Base-by-base conservation (phyloP, 2,113 vertebrate species). In the Chlamydotis undulata region DNA sequence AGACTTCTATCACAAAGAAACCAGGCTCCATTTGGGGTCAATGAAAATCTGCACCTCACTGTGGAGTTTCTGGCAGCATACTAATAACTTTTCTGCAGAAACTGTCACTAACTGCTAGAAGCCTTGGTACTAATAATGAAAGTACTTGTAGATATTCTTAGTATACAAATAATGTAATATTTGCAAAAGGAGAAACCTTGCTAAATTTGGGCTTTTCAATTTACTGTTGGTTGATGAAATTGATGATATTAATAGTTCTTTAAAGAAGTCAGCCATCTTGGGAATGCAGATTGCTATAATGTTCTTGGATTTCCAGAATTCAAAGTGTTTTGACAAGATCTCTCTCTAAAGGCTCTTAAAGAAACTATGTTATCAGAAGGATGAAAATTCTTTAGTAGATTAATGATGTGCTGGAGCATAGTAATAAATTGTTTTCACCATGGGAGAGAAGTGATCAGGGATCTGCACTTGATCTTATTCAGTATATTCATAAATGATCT, bases 51-150 rank as follows among this genome's bases (percentile, higher is more conserved):
- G 81, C 82, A 70, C 59, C 84, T 95, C 4, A 0, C 50, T 65
- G 52, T 12, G 55, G 59, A 89, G 74, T 61, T 94, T 77, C 75
- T 90, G 50, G 70, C 70, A 90, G 63, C 55, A 80, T 4, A 47
- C 84, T 87, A 94, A 85, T 93, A 96, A 90, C 41, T 91, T 87
- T 57, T 45, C 91, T 85, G 89, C 67, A 87, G 74, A 93, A 96
- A 87, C 50, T 59, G 87, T 73, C 74, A 69, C 67, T 53, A 80
- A 80, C 45, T 43, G 56, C 43, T 89, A 73, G 60, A 91, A 94
- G 84, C 35, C 19, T 83, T 61, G 47, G 22, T 56, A 75, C 7
- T 6, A 77, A 89, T 61, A 80, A 81, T 65, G 74, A 80, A 94
- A 83, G 28, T 21, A 50, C 22, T 61, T 16, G 8, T 39, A 84